These are phyloP conservation scores for Entomobrya multifasciata DNA, from an alignment of 2,888 invertebrate species.

Conservation along the genomic window DNA sequence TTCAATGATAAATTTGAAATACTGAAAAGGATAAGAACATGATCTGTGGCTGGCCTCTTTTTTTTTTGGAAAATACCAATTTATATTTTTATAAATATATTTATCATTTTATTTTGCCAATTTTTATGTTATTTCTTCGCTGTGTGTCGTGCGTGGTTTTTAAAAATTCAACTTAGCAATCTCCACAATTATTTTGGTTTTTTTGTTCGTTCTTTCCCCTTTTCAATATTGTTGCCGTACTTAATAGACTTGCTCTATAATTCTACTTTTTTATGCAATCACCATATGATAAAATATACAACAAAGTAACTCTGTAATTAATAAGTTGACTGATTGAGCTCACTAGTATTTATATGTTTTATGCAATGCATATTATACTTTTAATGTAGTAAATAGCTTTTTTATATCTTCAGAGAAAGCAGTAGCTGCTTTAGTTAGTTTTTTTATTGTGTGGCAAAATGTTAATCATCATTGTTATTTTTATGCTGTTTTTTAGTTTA, in stretches of 20 bases:
- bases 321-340: slow-evolving; percentile 46
- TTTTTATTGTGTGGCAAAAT: slow-evolving; percentile 52
- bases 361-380: not conserved
- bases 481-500: not conserved
- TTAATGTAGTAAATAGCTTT: not conserved
- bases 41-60: not conserved
- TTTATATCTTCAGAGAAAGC: not conserved
- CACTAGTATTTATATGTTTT: slow-evolving; percentile 40
- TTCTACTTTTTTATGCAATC: not conserved
- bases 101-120: too few species aligned
- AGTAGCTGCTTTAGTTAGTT: not conserved
- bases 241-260: not conserved
- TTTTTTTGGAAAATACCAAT: not conserved
- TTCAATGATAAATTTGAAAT: slow-evolving; percentile 1
- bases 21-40: slow-evolving; percentile 7
- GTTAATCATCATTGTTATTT: not conserved
- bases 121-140: too few species aligned
- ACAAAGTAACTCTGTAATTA: slow-evolving; percentile 20
- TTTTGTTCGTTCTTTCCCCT: too few species aligned
- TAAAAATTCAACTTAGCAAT: too few species aligned
- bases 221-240: too few species aligned
- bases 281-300: not conserved
- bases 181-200: too few species aligned
- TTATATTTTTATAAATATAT: too few species aligned
- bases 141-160: too few species aligned